Evolutionary conservation across 2,888 invertebrate species (phyloP), one percentile per base, ranked within the genome.

Genomic region (Nomada hirtipes): DNA sequence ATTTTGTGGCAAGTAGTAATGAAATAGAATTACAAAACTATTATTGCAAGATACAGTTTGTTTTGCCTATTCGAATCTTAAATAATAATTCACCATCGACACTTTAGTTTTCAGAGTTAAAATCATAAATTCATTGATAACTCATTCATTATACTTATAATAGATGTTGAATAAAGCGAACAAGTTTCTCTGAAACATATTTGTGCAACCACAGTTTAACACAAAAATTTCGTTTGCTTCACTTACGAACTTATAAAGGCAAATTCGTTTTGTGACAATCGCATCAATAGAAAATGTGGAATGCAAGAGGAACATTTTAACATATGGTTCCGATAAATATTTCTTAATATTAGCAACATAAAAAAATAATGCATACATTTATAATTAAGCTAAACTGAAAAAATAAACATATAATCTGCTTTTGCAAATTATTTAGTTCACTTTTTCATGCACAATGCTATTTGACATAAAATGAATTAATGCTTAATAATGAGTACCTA

Each of bases 181-280:
- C 85, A 76, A 84, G 79, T 84, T 76, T 86, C 84, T 83, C 71
- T 15, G 69, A 67, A 83, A 83, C 67, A 53, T 57, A 61, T 77
- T 73, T 50, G 42, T 74, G 74, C 61, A 85, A 76, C 79, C 83
- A 74, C 47, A 68, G 76, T 72, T 71, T 72, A 76, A 68, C 67
- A 69, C 55, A 84, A 86, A 88, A 83, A 82, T 29, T 64, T 72
- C 71, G 73, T 26, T 76, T 47, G 71, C 80, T 69, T 52, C 64
- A 77, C 69, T 64, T 70, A 87, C 83, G 79, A 86, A 79, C 69
- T 85, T 86, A 87, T 86, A 87, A 89, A 89, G 88, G 86, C 89
- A 89, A 89, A 88, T 87, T 82, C 88, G 87, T 82, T 82, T 57
- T 89, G 81, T 50, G 55, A 69, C 57, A 80, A 64, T 82, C 55